phyloP scores from a whole-genome alignment of 2,797 vertebrate species.

The Platyrinchus mystaceus region DNA sequence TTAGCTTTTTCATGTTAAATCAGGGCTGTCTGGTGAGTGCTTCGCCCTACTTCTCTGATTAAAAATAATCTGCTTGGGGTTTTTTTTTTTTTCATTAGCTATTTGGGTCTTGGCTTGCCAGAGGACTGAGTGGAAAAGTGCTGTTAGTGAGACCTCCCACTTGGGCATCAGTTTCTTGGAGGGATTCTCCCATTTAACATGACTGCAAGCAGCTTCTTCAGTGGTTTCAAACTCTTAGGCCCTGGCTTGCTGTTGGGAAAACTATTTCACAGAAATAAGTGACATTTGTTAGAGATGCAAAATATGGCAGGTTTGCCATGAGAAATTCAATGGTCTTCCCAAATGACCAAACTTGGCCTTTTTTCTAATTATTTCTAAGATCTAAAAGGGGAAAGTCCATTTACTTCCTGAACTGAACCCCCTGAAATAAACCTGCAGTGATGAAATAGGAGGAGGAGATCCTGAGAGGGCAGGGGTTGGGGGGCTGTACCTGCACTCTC shows the following conservation, averaged over 20 bases:
- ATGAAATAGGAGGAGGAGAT: background rate
- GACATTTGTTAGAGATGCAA: background rate
- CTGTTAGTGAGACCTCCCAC: background rate
- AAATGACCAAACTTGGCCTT: background rate
- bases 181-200: background rate
- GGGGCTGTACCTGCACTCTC: constrained; percentile 65
- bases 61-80: constrained; percentile 44
- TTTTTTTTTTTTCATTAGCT: background rate
- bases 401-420: background rate
- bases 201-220: background rate
- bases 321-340: background rate
- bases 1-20: constrained; percentile 1
- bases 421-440: background rate
- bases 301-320: background rate
- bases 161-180: background rate
- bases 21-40: constrained; percentile 14
- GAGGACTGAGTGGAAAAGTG: background rate
- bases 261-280: background rate
- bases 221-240: background rate
- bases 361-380: background rate
- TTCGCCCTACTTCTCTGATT: constrained; percentile 39
- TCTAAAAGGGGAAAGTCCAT: background rate
- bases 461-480: background rate
- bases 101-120: constrained; percentile 51
- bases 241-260: background rate